Conservation (phyloP, 2,888 invertebrate genomes). For the Dryobota labecula region DNA sequence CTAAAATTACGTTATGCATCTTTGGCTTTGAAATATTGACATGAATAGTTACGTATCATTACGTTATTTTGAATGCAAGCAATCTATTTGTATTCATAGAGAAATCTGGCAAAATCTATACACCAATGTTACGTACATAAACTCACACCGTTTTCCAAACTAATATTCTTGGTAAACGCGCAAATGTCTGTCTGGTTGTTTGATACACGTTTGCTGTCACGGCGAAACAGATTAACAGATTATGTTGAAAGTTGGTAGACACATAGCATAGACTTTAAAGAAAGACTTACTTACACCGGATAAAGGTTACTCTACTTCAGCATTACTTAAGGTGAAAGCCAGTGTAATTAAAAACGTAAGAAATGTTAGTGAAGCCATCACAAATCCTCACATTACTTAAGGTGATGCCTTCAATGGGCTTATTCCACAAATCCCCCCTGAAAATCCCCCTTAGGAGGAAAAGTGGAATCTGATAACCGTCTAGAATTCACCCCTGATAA, state of each 20-base stretch:
- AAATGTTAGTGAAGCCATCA: too few species aligned
- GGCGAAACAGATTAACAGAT: neutral
- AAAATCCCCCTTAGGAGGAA: too few species aligned
- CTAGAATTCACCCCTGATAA: too few species aligned
- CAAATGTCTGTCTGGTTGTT: neutral
- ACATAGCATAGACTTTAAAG: neutral
- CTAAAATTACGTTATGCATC: neutral
- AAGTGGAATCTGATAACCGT: too few species aligned
- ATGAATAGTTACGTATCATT: neutral
- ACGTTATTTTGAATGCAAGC: neutral
- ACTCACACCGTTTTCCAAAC: neutral
- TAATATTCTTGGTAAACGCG: neutral
- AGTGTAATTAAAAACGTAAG: neutral
- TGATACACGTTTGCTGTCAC: neutral
- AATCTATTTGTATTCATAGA: neutral
- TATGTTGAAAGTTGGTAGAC: neutral
- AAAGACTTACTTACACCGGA: neutral
- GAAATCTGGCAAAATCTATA: neutral
- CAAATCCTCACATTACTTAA: too few species aligned
- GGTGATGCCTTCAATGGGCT: too few species aligned
- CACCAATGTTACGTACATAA: neutral
- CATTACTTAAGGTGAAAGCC: neutral
- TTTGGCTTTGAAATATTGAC: neutral
- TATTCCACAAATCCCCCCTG: too few species aligned
- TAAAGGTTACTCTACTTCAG: neutral